Percentiles rank a stretch among this genome's conserved stretches.
These are phyloP conservation scores for Myopa testacea DNA, from an alignment of 2,888 invertebrate genomes.

Conservation along the genomic window DNA sequence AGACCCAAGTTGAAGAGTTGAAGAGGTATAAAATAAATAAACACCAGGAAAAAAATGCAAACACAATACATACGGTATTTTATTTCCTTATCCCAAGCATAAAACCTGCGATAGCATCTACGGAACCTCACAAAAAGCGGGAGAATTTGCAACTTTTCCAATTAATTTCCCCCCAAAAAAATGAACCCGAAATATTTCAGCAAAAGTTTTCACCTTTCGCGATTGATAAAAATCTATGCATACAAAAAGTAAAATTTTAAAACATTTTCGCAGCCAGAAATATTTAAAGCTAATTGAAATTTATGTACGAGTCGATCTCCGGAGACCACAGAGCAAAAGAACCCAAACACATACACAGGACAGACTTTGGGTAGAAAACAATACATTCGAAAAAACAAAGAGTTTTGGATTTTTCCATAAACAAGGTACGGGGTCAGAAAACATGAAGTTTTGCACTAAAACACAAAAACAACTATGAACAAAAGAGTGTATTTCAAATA, in stretches of 20 bases:
- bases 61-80: not conserved
- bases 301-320: not conserved
- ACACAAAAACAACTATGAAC: constrained; percentile 9
- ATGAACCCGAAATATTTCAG: constrained; percentile 1
- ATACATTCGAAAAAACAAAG: not conserved
- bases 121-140: not conserved
- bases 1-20: too few species aligned
- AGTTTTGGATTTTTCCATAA: not conserved
- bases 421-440: not conserved
- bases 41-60: not conserved
- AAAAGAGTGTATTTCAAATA: not conserved
- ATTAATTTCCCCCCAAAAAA: constrained; percentile 16
- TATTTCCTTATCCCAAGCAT: not conserved
- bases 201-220: constrained; percentile 23
- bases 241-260: constrained; percentile 8
- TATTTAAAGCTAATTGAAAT: constrained; percentile 10
- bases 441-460: not conserved
- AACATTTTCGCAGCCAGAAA: constrained; percentile 10
- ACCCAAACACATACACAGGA: not conserved
- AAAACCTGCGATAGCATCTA: not conserved
- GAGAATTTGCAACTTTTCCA: constrained; percentile 8
- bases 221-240: constrained; percentile 11
- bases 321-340: not conserved
- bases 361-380: not conserved
- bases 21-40: not conserved